Evolutionary conservation across 2,113 vertebrate genomes (phyloP).

Genomic region (Trichomycterus rosablanca): DNA sequence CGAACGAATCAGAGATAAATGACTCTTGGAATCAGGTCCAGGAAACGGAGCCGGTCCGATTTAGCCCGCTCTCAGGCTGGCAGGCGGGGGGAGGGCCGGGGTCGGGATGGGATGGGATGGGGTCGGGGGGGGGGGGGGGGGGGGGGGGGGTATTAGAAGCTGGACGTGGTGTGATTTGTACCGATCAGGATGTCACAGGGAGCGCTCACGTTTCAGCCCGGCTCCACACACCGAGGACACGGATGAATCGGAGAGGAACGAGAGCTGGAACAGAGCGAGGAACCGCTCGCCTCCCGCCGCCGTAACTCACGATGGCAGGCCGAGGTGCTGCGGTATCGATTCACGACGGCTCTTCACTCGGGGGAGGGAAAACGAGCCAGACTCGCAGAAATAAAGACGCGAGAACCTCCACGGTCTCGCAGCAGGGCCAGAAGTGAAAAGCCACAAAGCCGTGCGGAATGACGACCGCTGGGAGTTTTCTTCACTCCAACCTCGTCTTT

Average conservation of each 20-base stretch:
- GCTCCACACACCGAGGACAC: conserved; percentile 3
- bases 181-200: conserved; percentile 11
- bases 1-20: not conserved
- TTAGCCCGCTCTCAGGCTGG: not conserved
- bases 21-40: conserved; percentile 9
- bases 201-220: conserved; percentile 24
- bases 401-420: not conserved
- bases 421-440: not conserved
- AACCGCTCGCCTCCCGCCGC: not conserved
- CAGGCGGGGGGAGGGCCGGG: too few species aligned
- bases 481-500: too few species aligned
- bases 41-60: not conserved
- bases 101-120: too few species aligned
- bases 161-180: conserved; percentile 22
- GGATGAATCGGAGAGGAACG: conserved; percentile 13
- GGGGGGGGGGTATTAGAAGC: conserved; percentile 8
- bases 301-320: conserved; percentile 19
- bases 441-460: not conserved
- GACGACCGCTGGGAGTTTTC: not conserved
- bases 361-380: conserved; percentile 13
- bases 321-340: conserved; percentile 21
- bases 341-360: conserved; percentile 14
- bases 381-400: not conserved
- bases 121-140: too few species aligned
- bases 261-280: too few species aligned